A percentile compares a stretch with the other conserved stretches of the same genome.
phyloP scores from a whole-genome alignment of 2,888 invertebrate genomes.

The Lepidochitona cinerea region DNA sequence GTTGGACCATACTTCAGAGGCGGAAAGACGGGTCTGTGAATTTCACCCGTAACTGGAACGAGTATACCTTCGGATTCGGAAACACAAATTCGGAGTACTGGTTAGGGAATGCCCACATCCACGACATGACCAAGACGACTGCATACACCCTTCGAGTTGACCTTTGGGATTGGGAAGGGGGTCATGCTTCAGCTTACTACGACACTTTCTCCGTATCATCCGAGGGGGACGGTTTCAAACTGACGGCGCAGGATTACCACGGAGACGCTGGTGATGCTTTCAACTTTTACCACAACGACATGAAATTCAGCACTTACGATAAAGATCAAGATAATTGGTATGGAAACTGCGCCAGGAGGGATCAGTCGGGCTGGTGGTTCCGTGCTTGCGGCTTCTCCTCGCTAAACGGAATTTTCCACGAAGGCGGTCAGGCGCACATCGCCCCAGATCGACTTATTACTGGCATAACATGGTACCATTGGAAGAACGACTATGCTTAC shows the following conservation, averaged over 20 bases:
- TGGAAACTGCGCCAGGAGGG: slow-evolving; percentile 53
- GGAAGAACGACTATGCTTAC: slow-evolving; percentile 51
- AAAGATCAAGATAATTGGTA: slow-evolving; percentile 82
- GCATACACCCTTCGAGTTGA: slow-evolving; percentile 79
- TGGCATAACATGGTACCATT: slow-evolving; percentile 57
- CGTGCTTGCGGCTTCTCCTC: slow-evolving; percentile 55
- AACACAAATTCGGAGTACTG: slow-evolving; percentile 83
- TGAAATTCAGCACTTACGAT: slow-evolving; percentile 92
- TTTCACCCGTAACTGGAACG: slow-evolving; percentile 87
- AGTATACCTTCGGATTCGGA: slow-evolving; percentile 87
- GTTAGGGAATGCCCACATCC: slow-evolving; percentile 88
- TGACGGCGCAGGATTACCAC: slow-evolving; percentile 81
- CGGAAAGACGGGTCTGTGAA: slow-evolving; percentile 84
- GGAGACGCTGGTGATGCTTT: slow-evolving; percentile 91
- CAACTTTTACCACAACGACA: slow-evolving; percentile 86
- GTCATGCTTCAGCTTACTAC: slow-evolving; percentile 84
- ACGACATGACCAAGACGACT: slow-evolving; percentile 77
- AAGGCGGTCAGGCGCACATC: slow-evolving; percentile 31
- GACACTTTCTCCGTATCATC: slow-evolving; percentile 80
- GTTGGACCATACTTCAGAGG: slow-evolving; percentile 85
- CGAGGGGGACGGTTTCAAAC: slow-evolving; percentile 80
- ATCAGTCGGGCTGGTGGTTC: slow-evolving; percentile 63
- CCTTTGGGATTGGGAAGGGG: slow-evolving; percentile 88
- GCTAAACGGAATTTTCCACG: slow-evolving; percentile 52
- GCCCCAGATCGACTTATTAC: slow-evolving; percentile 49